A percentile compares a stretch with the other conserved stretches of the same genome.
phyloP scores from a whole-genome alignment of 2,888 invertebrate genomes.

The Rhagium mordax region DNA sequence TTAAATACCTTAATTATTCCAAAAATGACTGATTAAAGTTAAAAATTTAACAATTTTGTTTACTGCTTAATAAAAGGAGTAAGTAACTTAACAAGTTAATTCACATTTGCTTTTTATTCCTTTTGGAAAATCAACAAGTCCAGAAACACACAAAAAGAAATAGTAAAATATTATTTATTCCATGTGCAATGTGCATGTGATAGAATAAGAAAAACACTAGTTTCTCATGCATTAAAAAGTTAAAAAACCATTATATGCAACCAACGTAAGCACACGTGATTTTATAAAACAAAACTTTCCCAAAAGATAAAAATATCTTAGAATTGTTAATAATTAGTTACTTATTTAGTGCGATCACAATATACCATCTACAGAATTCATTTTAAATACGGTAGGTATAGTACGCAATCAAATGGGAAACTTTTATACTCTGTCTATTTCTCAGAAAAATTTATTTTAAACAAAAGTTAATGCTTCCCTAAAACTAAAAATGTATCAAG shows the following conservation, averaged over 20 bases:
- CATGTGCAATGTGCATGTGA: conserved; percentile 30
- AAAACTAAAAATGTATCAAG: too few relatives aligned
- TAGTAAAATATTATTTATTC: conserved; percentile 12
- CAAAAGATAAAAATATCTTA: not conserved
- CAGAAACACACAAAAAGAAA: not conserved
- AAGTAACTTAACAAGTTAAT: too few relatives aligned
- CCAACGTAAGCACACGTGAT: not conserved
- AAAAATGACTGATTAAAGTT: too few relatives aligned
- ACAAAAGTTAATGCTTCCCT: too few relatives aligned
- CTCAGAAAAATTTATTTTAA: too few relatives aligned
- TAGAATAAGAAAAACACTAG: conserved; percentile 21
- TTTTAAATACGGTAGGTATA: too few relatives aligned
- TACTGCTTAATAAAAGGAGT: too few relatives aligned
- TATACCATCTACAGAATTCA: too few relatives aligned
- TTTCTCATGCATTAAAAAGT: conserved; percentile 27
- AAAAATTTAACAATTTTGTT: too few relatives aligned
- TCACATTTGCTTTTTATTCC: not conserved
- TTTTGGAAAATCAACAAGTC: conserved; percentile 12
- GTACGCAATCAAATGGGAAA: too few relatives aligned
- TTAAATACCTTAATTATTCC: too few relatives aligned
- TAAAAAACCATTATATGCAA: conserved; percentile 29
- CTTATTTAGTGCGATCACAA: not conserved
- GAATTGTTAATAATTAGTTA: not conserved
- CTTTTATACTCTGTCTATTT: too few relatives aligned
- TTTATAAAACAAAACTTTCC: not conserved